Evolutionary conservation across 2,797 vertebrate genomes (phyloP), one percentile per base, ranked within the genome.

Genomic region (Chloroceryle inda): DNA sequence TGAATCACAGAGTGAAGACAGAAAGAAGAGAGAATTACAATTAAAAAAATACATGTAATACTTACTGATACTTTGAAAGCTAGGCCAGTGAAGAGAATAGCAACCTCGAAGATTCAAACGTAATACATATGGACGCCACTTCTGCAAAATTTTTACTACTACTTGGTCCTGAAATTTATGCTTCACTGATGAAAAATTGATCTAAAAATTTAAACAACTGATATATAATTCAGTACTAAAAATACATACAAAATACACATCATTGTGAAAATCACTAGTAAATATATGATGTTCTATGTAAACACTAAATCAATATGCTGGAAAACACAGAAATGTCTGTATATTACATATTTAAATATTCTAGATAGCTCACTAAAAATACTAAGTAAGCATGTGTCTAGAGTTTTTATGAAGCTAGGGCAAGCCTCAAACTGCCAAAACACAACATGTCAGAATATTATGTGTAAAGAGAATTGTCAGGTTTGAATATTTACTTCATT

Each of bases 111-210:
- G 92, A 89, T 94, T 97, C 92, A 98, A 93, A 42, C 15, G 23
- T 21, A 98, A 68, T 15, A 98, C 91, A 44, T 78, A 98, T 11
- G 92, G 88, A 80, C 42, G 87, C 75, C 97, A 98, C 44, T 84
- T 97, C 81, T 94, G 95, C 88, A 98, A 86, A 84, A 93, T 91
- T 63, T 82, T 94, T 84, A 89, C 85, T 38, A 96, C 76, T 61
- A 73, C 80, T 83, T 64, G 96, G 53, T 98, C 97, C 37, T 79
- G 31, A 74, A 97, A 38, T 20, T 77, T 38, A 26, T 91, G 76
- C 78, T 96, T 98, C 47, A 97, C 90, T 56, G 92, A 40, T 11
- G 96, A 98, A 96, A 98, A 98, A 87, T 98, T 93, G 44, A 98
- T 97, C 98, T 98, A 91, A 94, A 74, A 80, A 64, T 80, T 26